Evolutionary conservation across 2,113 vertebrate genomes (phyloP).

Genomic region (Cephalopterus ornatus): DNA sequence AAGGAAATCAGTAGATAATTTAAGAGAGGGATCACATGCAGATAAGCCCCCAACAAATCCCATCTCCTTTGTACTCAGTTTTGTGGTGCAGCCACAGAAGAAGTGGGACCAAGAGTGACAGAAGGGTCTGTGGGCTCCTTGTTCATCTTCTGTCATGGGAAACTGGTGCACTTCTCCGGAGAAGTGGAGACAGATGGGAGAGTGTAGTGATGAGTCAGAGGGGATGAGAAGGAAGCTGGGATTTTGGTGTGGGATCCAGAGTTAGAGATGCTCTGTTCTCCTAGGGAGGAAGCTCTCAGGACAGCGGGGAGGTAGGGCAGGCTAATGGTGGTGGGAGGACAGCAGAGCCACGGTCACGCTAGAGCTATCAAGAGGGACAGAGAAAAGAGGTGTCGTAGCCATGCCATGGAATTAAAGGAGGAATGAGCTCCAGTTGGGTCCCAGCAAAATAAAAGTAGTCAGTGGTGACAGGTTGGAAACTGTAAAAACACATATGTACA

Average conservation of each 20-base stretch:
- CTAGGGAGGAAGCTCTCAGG: neutral
- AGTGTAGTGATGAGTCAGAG: neutral
- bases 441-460: neutral
- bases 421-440: neutral
- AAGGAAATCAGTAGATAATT: neutral
- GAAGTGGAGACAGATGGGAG: neutral
- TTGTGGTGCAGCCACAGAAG: neutral
- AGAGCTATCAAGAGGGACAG: neutral
- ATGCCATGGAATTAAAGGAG: neutral
- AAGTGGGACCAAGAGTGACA: neutral
- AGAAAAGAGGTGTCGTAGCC: neutral
- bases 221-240: neutral
- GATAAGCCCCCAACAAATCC: neutral
- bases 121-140: neutral
- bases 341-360: neutral
- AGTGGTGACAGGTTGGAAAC: neutral
- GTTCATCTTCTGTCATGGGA: neutral
- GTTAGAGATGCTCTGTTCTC: neutral
- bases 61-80: neutral
- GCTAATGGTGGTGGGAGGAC: neutral
- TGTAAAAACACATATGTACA: neutral
- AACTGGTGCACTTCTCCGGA: neutral
- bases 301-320: neutral
- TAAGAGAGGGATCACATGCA: neutral
- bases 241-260: neutral